Evolutionary conservation across 2,113 vertebrate species (phyloP).

Genomic region (Ameiurus melas): DNA sequence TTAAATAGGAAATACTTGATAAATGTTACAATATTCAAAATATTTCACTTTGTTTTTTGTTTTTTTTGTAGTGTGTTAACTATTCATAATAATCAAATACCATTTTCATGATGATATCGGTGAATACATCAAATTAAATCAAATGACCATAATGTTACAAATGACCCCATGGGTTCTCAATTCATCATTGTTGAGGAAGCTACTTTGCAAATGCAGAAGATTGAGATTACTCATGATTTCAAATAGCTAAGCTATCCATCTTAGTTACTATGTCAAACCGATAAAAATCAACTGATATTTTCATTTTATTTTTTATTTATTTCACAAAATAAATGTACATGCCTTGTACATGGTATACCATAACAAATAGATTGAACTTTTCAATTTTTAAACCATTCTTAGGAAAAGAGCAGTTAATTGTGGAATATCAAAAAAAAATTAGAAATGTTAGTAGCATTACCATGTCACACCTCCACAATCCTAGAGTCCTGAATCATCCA

Average conservation of each 20-base stretch:
- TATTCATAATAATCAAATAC: background rate
- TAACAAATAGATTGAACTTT: background rate
- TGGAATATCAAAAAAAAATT: background rate
- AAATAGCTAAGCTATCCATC: background rate
- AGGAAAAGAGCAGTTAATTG: background rate
- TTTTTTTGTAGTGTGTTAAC: background rate
- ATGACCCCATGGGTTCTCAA: background rate
- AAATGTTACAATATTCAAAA: background rate
- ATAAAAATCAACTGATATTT: background rate
- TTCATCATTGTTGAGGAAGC: background rate
- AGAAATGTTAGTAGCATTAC: background rate
- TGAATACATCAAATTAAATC: background rate
- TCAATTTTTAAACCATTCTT: background rate
- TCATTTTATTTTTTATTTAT: background rate
- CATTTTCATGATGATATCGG: background rate
- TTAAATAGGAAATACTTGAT: background rate
- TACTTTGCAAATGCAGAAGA: background rate
- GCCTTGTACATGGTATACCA: background rate
- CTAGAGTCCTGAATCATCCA: background rate
- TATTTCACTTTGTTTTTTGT: background rate
- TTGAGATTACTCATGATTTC: background rate
- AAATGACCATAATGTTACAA: background rate
- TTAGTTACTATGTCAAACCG: background rate
- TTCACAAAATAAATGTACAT: background rate
- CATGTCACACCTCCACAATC: too few species aligned